Evolutionary conservation across 1,140 invertebrate species (phyloP), one percentile per base, ranked within the genome.

Genomic region (Zaprionus lachaisei): DNA sequence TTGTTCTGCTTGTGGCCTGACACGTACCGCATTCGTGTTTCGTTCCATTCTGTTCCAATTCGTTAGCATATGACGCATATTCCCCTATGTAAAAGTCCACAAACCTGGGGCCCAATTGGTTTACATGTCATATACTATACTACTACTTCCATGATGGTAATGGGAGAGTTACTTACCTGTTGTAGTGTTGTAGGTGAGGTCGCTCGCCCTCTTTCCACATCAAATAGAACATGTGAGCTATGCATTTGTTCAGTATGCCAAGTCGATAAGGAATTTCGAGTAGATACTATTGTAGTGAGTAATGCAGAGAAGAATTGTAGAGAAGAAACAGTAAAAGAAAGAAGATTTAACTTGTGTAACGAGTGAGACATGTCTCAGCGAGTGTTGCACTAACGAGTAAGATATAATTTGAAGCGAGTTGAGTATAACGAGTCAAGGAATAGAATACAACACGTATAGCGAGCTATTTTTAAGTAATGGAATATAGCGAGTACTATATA

Each of bases 1-100:
- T 34, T 34, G 31, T 34, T 34, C 31, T 11, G 31, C 31, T 34
- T 34, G 31, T 34, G 31, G 31, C 31, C 31, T 34, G 24, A 51
- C 72, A 75, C 72, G 72, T 58, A 34, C 6, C 49, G n/a, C 41
- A n/a, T 44, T 71, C 67, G 72, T 75, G 58, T 69, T 62, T 37
- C 14, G 24, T 67, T 72, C 17, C 63, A 20, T 60, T 57, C 6
- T 12, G 37, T 68, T 60, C 56, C 56, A 54, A 57, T 67, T 38
- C 55, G 64, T 55, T 47, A n/a, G 11, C 17, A 26, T 7, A n/a
- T 75, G 72, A 75, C 72, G 72, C 72, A 75, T 70, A 62, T 34
- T 34, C 2, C 4, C 17, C 34, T 60, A 60, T 60, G 55, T 66
- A 67, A 54, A 72, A 60, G 51, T 60, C 22, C 63, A 72, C 41